Base-by-base conservation (phyloP, 2,888 invertebrate species). In the Anthophora plumipes region DNA sequence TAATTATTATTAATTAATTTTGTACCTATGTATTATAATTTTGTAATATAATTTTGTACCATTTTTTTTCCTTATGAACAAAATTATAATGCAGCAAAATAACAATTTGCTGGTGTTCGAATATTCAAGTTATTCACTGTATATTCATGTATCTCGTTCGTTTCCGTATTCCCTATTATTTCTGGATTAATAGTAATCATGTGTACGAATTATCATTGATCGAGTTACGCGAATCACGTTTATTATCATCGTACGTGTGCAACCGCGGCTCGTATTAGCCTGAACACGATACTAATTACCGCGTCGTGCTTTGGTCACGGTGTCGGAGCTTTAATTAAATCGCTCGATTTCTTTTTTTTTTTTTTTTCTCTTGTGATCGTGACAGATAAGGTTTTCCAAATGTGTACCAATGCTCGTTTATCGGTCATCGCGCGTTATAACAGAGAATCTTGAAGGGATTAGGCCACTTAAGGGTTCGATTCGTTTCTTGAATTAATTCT, bases 281-380 rank as follows among this genome's bases (percentile, higher is more conserved):
- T 64, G 39, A 41, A 39, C 61, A 25, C 12, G 39, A 43, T 71
- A 46, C 50, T 50, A 77, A 77, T 77, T 77, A 54, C 52, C 43
- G 12, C 25, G 39, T 46, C 46, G 8, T 52, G 48, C 22, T 43
- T 43, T 17, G 61, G 31, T 50, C 70, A 37, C 41, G 57, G 17
- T 50, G 52, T 39, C 39, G 41, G 64, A 43, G 50, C 6, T 66
- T 37, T 46, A 71, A 77, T 77, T 71, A 59, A 77, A 59, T 60
- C 37, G 37, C 12, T 1, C 43, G 25, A 43, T 22, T 31, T 37
- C 31, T 48, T 48, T 12, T 22, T 31, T 11, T 6, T 5, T 14
- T 3, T 31, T 31, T 54, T 25, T 54, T 20, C 22, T 20, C 0
- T n/a, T 17, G 17, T 31, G 52, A 61, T 68, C 25, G 31, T 1